Percentiles rank a stretch among this genome's conserved stretches.
Conservation (phyloP, 2,888 invertebrate genomes). For the Axea sp. region DNA sequence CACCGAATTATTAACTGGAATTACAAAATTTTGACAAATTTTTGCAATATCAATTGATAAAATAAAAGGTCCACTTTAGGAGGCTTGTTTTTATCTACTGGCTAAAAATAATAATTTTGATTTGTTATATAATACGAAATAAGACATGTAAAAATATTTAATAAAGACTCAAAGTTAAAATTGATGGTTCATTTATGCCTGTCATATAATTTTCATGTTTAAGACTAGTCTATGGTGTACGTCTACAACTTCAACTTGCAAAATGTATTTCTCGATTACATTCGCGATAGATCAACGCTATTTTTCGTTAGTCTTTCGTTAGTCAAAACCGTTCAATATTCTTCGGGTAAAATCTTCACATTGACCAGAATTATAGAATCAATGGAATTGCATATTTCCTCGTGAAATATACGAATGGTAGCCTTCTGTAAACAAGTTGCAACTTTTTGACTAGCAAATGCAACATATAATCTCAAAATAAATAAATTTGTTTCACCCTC, state of each 20-base stretch:
- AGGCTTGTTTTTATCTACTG: constrained; percentile 50
- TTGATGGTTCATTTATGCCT: not conserved
- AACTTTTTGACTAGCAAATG: constrained; percentile 32
- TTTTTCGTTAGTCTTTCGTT: constrained; percentile 17
- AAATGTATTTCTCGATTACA: no score
- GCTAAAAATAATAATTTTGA: constrained; percentile 42
- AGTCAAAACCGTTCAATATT: constrained; percentile 45
- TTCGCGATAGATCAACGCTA: no score
- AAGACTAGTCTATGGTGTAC: no score
- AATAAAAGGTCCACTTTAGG: constrained; percentile 20
- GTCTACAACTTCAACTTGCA: no score
- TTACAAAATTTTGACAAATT: not conserved
- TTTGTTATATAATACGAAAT: constrained; percentile 47
- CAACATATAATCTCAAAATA: constrained; percentile 36
- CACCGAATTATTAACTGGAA: not conserved
- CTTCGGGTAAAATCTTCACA: constrained; percentile 15
- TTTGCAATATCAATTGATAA: no score
- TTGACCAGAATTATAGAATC: constrained; percentile 33
- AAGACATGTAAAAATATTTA: constrained; percentile 47
- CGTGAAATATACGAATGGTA: constrained; percentile 28
- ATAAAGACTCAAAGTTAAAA: constrained; percentile 35
- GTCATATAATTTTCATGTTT: no score
- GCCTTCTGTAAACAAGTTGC: constrained; percentile 45
- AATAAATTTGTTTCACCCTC: constrained; percentile 52
- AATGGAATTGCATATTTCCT: constrained; percentile 33